Percentiles rank a stretch among this genome's conserved stretches.
Conservation (phyloP, 2,113 vertebrate species). For the Hylia prasina region DNA sequence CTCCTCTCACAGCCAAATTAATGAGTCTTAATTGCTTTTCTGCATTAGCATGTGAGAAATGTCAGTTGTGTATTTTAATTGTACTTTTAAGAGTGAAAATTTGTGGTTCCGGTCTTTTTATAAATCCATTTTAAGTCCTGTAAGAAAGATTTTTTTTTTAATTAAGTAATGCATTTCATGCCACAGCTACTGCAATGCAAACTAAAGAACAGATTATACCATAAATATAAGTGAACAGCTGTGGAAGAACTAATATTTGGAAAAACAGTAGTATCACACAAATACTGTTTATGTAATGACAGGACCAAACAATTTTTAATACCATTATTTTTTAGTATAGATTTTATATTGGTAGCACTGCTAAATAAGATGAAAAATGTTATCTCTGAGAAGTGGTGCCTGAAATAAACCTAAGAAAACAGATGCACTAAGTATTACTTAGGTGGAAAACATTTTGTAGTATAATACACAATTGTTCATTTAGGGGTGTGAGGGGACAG, state of each 20-base stretch:
- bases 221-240: background rate
- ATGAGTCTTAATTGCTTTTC: background rate
- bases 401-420: background rate
- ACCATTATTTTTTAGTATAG: background rate
- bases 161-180: background rate
- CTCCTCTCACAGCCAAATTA: background rate
- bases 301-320: background rate
- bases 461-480: background rate
- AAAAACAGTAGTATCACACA: background rate
- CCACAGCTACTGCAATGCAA: background rate
- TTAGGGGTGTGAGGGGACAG: accelerated
- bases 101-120: background rate
- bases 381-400: background rate
- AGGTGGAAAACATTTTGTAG: background rate
- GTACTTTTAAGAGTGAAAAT: background rate
- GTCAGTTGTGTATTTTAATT: background rate
- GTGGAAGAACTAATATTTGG: background rate
- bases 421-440: background rate
- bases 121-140: background rate
- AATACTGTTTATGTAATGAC: background rate
- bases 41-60: background rate
- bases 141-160: background rate
- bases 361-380: background rate
- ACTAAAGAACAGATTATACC: background rate
- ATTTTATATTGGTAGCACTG: background rate